Evolutionary conservation across 2,888 invertebrate genomes (phyloP), one percentile per base, ranked within the genome.

Genomic region (Drosophila emarginata): DNA sequence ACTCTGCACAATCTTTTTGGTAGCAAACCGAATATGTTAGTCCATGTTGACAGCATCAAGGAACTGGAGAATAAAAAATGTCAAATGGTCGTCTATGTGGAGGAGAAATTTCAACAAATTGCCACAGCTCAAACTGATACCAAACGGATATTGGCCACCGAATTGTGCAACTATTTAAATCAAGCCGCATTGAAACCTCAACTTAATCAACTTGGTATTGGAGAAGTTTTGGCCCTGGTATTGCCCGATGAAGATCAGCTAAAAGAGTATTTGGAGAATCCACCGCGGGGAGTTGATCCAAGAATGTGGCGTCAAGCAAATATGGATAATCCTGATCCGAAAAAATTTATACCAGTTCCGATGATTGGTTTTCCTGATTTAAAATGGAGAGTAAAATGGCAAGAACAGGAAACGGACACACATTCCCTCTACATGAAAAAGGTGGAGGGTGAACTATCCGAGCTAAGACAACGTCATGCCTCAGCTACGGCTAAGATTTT

Each of bases 251-350:
- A 95, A 61, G 95, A 95, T 68, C 95, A 96, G 89, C 89, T 97
- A 14, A 96, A 96, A 77, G 96, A 97, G 82, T 99, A 99, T 92
- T 92, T 98, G 67, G 96, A 97, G 81, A 96, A 95, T 80, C 96
- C 98, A n/a, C 99, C 98, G 0, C 94, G 95, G 74, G 96, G 98
- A n/a, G 96, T 99, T 89, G 98, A 98, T 91, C 95, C 95, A 56
- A 93, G 97, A 70, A 93, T 99, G 83, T 99, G 99, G 99, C 96
- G 96, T 87, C 98, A 99, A 91, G 99, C 99, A 0, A 97, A 98
- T 88, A 93, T 95, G 28, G 98, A 99, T 89, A 99, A 99, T 93
- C 99, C 99, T 0, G 97, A 99, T 91, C 95, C 97, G 0, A 94
- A 94, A 37, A 95, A 95, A 85, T 96, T 97, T 84, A 95, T 99